These are phyloP conservation scores for Sebastes oblongus DNA, from an alignment of 2,797 vertebrate species.

Conservation along the genomic window DNA sequence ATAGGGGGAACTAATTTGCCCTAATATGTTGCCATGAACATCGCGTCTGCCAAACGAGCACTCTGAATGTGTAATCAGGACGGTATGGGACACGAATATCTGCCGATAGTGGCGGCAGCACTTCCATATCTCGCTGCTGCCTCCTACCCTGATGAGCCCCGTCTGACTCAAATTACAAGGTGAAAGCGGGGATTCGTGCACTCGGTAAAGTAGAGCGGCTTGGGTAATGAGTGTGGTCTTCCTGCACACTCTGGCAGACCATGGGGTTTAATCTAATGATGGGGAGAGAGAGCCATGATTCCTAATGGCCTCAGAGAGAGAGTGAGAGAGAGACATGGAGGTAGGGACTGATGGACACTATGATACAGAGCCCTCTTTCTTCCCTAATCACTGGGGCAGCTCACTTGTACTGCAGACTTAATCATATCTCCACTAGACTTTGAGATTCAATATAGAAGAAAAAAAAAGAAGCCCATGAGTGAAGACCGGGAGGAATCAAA, in stretches of 20 bases:
- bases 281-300: conserved; percentile 41
- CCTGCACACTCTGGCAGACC: conserved; percentile 64
- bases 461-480: not conserved
- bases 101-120: conserved; percentile 46
- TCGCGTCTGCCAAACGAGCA: conserved; percentile 65
- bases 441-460: conserved; percentile 15
- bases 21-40: conserved; percentile 52
- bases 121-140: conserved; percentile 51
- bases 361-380: conserved; percentile 22
- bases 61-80: conserved; percentile 72
- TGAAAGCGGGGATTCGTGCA: conserved; percentile 67
- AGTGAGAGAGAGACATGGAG: not conserved
- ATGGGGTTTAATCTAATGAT: conserved; percentile 80
- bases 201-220: conserved; percentile 43
- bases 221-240: conserved; percentile 72
- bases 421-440: conserved; percentile 19
- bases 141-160: conserved; percentile 56
- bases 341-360: conserved; percentile 40
- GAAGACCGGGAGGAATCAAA: not conserved
- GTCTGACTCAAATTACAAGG: conserved; percentile 72
- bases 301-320: conserved; percentile 58
- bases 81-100: conserved; percentile 55
- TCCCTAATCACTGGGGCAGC: conserved; percentile 4
- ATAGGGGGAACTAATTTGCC: conserved; percentile 62
- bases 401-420: not conserved